Conservation (phyloP, 2,113 vertebrate genomes). For the Menura novaehollandiae region DNA sequence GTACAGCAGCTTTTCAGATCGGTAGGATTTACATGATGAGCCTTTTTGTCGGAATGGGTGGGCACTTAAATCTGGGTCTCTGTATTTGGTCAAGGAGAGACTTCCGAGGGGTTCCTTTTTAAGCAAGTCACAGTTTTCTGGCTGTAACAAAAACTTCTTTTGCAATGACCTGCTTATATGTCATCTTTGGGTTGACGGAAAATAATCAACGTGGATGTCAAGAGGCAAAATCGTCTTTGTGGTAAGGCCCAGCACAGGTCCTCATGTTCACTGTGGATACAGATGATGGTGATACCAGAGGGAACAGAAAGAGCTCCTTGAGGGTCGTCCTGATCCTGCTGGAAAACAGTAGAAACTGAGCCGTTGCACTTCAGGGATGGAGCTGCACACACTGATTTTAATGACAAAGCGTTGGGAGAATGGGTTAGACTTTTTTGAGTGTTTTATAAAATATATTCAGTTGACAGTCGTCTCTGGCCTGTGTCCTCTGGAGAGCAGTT, state of each 20-base stretch:
- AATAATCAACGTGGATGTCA: not conserved
- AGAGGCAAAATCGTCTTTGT: not conserved
- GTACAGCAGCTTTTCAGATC: not conserved
- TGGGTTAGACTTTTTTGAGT: not conserved
- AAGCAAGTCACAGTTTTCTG: not conserved
- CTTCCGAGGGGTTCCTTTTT: not conserved
- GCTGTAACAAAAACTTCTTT: not conserved
- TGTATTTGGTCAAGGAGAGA: not conserved
- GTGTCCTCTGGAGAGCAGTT: not conserved
- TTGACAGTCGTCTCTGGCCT: not conserved
- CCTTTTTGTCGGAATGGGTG: not conserved
- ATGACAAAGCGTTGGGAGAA: not conserved
- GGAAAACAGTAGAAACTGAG: not conserved
- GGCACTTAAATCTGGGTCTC: not conserved
- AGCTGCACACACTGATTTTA: not conserved
- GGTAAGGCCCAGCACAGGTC: not conserved
- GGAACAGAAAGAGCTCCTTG: not conserved
- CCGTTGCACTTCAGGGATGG: not conserved
- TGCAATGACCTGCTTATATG: not conserved
- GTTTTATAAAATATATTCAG: not conserved
- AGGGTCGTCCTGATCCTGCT: not conserved
- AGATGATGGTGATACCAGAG: not conserved
- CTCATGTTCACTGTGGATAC: fast-evolving
- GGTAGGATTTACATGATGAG: not conserved
- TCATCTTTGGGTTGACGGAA: not conserved